Evolutionary conservation across 2,888 invertebrate species (phyloP), one percentile per base, ranked within the genome.

Genomic region (Meiosimyza decipiens): DNA sequence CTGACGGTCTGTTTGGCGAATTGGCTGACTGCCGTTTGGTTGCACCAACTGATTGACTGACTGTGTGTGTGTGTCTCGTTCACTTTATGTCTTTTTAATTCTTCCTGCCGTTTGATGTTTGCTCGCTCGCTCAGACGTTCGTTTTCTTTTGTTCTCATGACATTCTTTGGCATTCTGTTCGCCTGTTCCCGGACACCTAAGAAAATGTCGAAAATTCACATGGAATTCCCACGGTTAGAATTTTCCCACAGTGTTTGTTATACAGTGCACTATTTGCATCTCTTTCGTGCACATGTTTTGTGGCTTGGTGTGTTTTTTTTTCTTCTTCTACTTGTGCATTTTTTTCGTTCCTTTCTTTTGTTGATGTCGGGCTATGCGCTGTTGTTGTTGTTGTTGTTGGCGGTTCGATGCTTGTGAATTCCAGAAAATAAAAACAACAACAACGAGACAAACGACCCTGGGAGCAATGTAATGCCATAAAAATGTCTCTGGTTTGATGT

Each of bases 181-280:
- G 84, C 86, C 86, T 85, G 83, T 81, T 85, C 80, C 74, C 73
- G 81, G 82, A 85, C 87, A 86, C 87, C 86, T 86, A 80, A 80
- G 82, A 83, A 84, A 82, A 82, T 82, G 80, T 85, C 85, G 81
- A 86, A 86, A 87, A 85, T 86, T 84, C 83, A 85, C 80, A 85
- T 84, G 84, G 85, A 86, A 86, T 86, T 86, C 87, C 87, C 86
- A 86, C 86, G 86, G 85, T 85, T 83, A 83, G 82, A 84, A 85
- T 86, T 85, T 85, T 85, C 85, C 85, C 85, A 85, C 86, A 85
- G 82, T 82, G 80, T 80, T 79, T 71, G 71, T 28, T 71, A 49
- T 5, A 18, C 52, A 40, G 40, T 9, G 40, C 40, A 40, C 54
- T 13, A 11, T 52, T 33, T 47, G 57, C 54, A 40, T 15, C 54